Evolutionary conservation across 2,113 vertebrate species (phyloP).

Genomic region (Cyprinodon brontotheroides): DNA sequence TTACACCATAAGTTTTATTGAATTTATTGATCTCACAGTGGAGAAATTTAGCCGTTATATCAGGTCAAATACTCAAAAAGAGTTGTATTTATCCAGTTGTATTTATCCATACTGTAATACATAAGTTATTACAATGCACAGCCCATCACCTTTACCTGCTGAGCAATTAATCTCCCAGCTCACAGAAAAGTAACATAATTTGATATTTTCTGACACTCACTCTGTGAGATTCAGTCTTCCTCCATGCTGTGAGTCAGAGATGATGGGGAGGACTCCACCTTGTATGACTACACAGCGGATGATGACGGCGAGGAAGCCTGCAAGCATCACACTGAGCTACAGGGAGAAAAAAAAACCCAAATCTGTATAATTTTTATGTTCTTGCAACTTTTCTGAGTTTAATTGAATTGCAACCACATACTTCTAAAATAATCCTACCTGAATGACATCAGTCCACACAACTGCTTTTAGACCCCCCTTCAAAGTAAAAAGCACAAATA

Average conservation of each 20-base stretch:
- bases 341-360: not conserved
- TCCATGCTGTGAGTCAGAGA: slow-evolving; percentile 83
- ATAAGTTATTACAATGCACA: not conserved
- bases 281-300: slow-evolving; percentile 81
- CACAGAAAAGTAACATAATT: not conserved
- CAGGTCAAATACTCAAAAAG: not conserved
- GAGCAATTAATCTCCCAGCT: not conserved
- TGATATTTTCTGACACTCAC: slow-evolving; percentile 76
- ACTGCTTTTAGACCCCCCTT: slow-evolving; percentile 93
- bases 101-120: not conserved
- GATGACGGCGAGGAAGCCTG: slow-evolving; percentile 87
- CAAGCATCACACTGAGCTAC: slow-evolving; percentile 86
- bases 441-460: slow-evolving; percentile 93
- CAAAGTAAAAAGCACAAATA: slow-evolving; percentile 25
- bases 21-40: no score
- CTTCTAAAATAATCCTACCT: slow-evolving; percentile 57
- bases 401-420: not conserved
- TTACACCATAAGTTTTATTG: no score
- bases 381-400: not conserved
- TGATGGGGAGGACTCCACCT: slow-evolving; percentile 79
- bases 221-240: slow-evolving; percentile 88
- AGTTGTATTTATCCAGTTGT: not conserved
- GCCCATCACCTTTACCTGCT: not conserved
- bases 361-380: not conserved
- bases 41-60: no score